Evolutionary conservation across 2,113 vertebrate species (phyloP), one percentile per base, ranked within the genome.

Genomic region (Potamarius usumacintae): DNA sequence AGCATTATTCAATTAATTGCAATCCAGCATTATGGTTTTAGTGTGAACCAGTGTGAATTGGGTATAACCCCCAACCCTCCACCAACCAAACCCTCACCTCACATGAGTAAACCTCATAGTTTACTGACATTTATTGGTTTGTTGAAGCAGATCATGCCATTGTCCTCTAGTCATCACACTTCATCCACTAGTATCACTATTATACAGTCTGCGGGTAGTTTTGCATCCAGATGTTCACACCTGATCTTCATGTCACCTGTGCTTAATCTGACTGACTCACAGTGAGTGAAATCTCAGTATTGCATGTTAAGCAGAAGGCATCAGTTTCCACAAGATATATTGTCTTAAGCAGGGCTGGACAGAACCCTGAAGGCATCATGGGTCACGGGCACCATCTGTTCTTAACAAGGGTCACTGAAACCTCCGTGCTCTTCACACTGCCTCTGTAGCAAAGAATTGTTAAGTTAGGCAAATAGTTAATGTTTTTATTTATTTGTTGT

Each of bases 351-450:
- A 85, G 84, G 62, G 22, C 58, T 85, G 80, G 82, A 52, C 87
- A 88, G 85, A 86, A 69, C 71, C 76, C 82, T 85, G 87, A 77
- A 12, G 85, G 82, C 76, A 84, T 69, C 78, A 85, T 82, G 89
- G 86, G 82, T 62, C 79, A 63, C 52, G 20, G 79, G 42, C 74
- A 60, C 87, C 87, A 90, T 88, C 87, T 85, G 87, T 58, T 83
- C 69, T 74, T 53, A 9, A 15, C 53, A 58, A 27, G 85, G 82
- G 89, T 85, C 85, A 81, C 50, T 53, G 53, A 80, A 81, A 22
- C 63, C 48, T 76, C 74, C 63, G 42, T 63, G 52, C 53, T 67
- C 79, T 90, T 55, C 83, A 74, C 81, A 18, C 42, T 63, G 69
- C 9, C 27, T 80, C 20, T 58, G 17, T 72, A 69, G 55, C 57